Conservation (phyloP, 2,888 invertebrate species). For the Amblyteles armatorius region DNA sequence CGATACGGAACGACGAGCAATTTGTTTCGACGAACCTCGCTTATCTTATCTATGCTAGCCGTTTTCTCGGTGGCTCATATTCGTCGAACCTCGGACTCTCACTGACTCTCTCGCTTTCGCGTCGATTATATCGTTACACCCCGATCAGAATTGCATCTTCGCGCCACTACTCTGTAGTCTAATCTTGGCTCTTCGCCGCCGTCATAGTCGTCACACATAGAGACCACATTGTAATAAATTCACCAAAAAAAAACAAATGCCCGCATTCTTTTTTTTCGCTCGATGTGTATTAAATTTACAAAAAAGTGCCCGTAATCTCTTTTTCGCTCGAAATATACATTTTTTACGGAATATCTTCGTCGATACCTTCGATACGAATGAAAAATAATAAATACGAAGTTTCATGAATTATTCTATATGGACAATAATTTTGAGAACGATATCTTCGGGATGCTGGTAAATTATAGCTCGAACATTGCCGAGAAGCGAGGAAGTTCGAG, state of each 20-base stretch:
- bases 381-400: not conserved
- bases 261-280: not conserved
- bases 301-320: too few relatives aligned
- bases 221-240: not conserved
- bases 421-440: conserved; percentile 37
- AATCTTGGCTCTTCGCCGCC: not conserved
- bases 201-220: not conserved
- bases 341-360: not conserved
- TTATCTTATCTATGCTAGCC: conserved; percentile 72
- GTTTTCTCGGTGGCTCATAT: conserved; percentile 23
- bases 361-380: not conserved
- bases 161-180: not conserved
- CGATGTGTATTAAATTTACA: not conserved
- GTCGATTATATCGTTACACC: conserved; percentile 45
- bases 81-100: conserved; percentile 11
- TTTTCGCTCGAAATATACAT: not conserved
- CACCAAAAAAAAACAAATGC: not conserved
- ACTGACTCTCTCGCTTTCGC: conserved; percentile 10
- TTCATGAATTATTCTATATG: conserved; percentile 35
- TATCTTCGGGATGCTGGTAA: conserved; percentile 10
- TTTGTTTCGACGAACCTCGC: conserved; percentile 72
- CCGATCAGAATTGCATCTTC: conserved; percentile 30
- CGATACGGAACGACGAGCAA: conserved; percentile 77
- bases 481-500: not conserved
- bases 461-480: conserved; percentile 3